Evolutionary conservation across 2,113 vertebrate genomes (phyloP).

Genomic region (Girardinichthys multiradiatus): DNA sequence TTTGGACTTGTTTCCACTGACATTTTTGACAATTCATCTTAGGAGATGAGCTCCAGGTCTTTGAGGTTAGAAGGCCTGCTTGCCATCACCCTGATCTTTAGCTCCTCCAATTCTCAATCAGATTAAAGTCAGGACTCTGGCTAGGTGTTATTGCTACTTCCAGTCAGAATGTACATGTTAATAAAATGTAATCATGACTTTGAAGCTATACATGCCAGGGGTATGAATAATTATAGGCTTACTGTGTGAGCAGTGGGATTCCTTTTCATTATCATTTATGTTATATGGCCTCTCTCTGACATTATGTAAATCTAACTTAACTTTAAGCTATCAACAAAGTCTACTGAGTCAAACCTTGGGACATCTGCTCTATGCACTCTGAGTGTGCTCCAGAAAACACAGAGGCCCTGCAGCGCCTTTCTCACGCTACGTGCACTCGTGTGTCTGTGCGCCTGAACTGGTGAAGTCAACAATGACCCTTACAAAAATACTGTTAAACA

Average conservation of each 20-base stretch:
- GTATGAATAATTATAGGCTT: neutral
- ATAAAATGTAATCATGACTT: neutral
- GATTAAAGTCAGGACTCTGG: too few relatives aligned
- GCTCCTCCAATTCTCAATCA: too few relatives aligned
- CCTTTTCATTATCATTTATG: constrained; percentile 14
- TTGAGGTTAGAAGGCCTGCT: too few relatives aligned
- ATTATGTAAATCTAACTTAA: constrained; percentile 63
- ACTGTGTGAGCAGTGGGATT: neutral
- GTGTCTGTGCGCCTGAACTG: constrained; percentile 21
- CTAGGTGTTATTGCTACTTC: neutral
- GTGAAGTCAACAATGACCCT: constrained; percentile 43
- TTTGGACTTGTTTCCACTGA: too few relatives aligned
- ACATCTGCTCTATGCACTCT: constrained; percentile 59
- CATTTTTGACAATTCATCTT: too few relatives aligned
- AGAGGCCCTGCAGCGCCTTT: constrained; percentile 62
- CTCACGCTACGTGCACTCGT: constrained; percentile 73
- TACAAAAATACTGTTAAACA: constrained; percentile 25
- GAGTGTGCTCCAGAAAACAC: constrained; percentile 51
- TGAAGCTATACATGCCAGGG: neutral
- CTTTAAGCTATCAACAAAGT: constrained; percentile 54
- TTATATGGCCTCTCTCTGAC: constrained; percentile 54
- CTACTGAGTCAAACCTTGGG: constrained; percentile 59
- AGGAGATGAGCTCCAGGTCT: too few relatives aligned
- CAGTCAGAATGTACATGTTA: neutral
- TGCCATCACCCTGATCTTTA: too few relatives aligned